Percentiles rank a stretch among this genome's conserved stretches.
Conservation (phyloP, 1,140 invertebrate species). For the Riptortus pedestris region DNA sequence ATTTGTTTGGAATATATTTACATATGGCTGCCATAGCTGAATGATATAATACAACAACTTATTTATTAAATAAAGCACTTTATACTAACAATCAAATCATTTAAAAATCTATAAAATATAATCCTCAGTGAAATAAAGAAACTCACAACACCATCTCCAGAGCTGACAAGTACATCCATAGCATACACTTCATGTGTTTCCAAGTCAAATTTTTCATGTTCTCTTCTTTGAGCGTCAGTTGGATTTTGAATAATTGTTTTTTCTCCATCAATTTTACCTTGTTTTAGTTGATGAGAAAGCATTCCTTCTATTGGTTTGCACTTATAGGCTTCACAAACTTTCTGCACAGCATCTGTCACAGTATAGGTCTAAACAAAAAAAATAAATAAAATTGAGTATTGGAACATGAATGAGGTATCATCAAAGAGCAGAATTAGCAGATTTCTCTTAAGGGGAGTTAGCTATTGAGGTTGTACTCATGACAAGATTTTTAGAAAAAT, state of each 20-base stretch:
- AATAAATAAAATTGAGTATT: conserved; percentile 9
- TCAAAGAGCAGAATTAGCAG: too few relatives aligned
- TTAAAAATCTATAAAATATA: too few relatives aligned
- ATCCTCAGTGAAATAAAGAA: neutral
- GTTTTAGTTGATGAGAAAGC: conserved; percentile 94
- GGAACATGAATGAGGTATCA: too few relatives aligned
- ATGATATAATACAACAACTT: too few relatives aligned
- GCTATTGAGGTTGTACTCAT: too few relatives aligned
- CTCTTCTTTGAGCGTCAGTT: conserved; percentile 91
- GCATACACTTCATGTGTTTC: conserved; percentile 97
- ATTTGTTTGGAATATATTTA: too few relatives aligned
- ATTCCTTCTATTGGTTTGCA: conserved; percentile 98
- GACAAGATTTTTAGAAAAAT: too few relatives aligned
- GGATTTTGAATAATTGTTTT: conserved; percentile 99
- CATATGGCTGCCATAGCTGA: too few relatives aligned
- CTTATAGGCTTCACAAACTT: conserved; percentile 81
- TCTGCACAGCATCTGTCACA: conserved; percentile 87
- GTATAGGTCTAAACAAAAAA: conserved; percentile 63
- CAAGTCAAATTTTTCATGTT: conserved; percentile 94
- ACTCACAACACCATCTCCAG: conserved; percentile 72
- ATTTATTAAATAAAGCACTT: too few relatives aligned
- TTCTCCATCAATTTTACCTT: conserved; percentile 94
- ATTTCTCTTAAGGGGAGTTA: too few relatives aligned
- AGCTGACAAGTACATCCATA: conserved; percentile 93
- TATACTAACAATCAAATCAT: too few relatives aligned